Conservation (phyloP, 1,140 invertebrate species). For the Meteorus sp. region DNA sequence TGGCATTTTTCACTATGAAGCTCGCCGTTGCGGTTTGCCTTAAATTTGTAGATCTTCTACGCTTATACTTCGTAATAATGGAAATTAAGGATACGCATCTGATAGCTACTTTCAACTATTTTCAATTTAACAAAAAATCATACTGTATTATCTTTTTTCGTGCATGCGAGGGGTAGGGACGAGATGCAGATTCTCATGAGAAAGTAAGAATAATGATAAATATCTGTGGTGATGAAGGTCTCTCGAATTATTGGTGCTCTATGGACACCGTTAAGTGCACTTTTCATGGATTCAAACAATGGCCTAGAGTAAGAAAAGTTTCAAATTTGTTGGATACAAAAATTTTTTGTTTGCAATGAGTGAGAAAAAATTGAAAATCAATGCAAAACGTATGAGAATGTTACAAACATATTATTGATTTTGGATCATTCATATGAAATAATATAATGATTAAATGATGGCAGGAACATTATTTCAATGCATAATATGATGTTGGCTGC, state of each 20-base stretch:
- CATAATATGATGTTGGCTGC: slow-evolving; percentile 35
- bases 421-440: slow-evolving; percentile 54
- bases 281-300: slow-evolving; percentile 47
- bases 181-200: slow-evolving; percentile 22
- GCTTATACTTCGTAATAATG: slow-evolving; percentile 50
- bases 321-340: slow-evolving; percentile 38
- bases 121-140: not conserved
- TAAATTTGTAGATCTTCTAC: slow-evolving; percentile 51
- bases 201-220: slow-evolving; percentile 44
- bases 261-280: slow-evolving; percentile 58
- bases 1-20: slow-evolving; percentile 34
- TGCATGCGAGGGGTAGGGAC: not conserved
- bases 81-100: slow-evolving; percentile 35
- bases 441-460: slow-evolving; percentile 53
- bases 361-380: slow-evolving; percentile 16
- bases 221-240: slow-evolving; percentile 55
- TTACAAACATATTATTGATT: slow-evolving; percentile 49
- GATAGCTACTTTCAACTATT: slow-evolving; percentile 36
- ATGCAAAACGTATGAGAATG: slow-evolving; percentile 26
- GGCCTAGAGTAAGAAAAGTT: slow-evolving; percentile 52
- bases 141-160: not conserved
- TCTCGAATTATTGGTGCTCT: slow-evolving; percentile 53
- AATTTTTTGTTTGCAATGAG: slow-evolving; percentile 17
- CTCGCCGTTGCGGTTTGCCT: slow-evolving; percentile 46
- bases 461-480: slow-evolving; percentile 53